Base-by-base conservation (phyloP, 2,888 invertebrate species). In the Lamellibrachia satsuma region DNA sequence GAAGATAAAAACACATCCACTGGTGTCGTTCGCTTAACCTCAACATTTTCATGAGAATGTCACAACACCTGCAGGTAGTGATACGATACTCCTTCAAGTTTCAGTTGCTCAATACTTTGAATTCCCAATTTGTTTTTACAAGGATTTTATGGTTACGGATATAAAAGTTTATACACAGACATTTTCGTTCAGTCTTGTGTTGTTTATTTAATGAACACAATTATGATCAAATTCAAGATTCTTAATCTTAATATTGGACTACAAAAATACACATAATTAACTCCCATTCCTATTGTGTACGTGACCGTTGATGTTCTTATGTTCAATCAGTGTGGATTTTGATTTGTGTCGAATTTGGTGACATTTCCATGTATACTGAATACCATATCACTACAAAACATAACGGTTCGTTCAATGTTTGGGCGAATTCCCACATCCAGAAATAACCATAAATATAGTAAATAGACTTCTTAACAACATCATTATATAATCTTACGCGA, bases 401-500 rank as follows among this genome's bases (percentile, higher is more conserved):
- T 75, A 75, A 75, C 75, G 6, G 75, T 75, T 75, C 22, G 11
- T 75, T 22, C 22, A n/a, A 75, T n/a, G 75, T n/a, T 22, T 75
- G 75, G 15, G 75, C n/a, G 75, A 75, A 75, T 75, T 75, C 75
- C 75, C 75, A 75, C 22, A n/a, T 15, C 75, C n/a, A 75, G 22
- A 75, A 75, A 75, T 75, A 75, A 75, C 75, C 75, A 75, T 75
- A 75, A 75, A 75, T 75, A 75, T 75, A 22, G 75, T 75, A 75
- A 15, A 75, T 75, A 75, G 75, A 75, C 75, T 75, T 75, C 75
- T 75, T 75, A 75, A 75, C 75, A 75, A 75, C 75, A 75, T 75
- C 75, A 75, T 75, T 75, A 75, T 75, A 75, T 75, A 75, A 75
- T 75, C 75, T 75, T 75, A 75, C 75, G n/a, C 22, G n/a, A 75